Percentiles rank a stretch among this genome's conserved stretches.
Conservation (phyloP, 2,888 invertebrate genomes). For the Pollenia griseotomentosa region DNA sequence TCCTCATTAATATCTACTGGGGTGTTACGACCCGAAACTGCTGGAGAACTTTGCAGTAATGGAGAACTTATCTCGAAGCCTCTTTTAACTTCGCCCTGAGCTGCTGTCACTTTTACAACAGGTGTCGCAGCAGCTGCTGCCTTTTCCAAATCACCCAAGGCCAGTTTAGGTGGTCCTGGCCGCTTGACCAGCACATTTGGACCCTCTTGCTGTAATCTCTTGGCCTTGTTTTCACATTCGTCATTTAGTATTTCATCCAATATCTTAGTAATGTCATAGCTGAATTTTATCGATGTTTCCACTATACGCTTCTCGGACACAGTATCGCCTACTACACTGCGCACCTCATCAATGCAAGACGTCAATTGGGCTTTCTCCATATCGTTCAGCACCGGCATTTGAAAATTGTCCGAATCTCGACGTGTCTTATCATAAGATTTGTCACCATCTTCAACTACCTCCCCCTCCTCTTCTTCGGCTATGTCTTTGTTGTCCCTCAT, state of each 20-base stretch:
- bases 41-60: conserved; percentile 89
- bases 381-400: conserved; percentile 86
- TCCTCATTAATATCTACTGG: conserved; percentile 82
- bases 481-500: conserved; percentile 88
- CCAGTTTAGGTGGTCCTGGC: conserved; percentile 53
- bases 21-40: conserved; percentile 86
- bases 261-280: conserved; percentile 90
- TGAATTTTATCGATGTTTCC: conserved; percentile 89
- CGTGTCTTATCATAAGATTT: conserved; percentile 84
- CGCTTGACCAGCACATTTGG: conserved; percentile 60
- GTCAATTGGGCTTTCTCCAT: conserved; percentile 90
- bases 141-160: conserved; percentile 46
- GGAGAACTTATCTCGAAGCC: conserved; percentile 85
- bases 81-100: conserved; percentile 78
- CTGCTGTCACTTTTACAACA: conserved; percentile 76
- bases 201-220: conserved; percentile 69
- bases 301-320: conserved; percentile 90
- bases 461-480: conserved; percentile 89
- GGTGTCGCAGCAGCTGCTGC: conserved; percentile 25
- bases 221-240: conserved; percentile 79
- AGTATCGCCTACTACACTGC: conserved; percentile 91
- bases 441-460: conserved; percentile 84
- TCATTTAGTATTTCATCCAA: conserved; percentile 89
- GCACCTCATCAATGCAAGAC: conserved; percentile 93
- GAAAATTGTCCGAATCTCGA: conserved; percentile 84